Evolutionary conservation across 2,888 invertebrate species (phyloP).

Genomic region (Platypus cylindrus): DNA sequence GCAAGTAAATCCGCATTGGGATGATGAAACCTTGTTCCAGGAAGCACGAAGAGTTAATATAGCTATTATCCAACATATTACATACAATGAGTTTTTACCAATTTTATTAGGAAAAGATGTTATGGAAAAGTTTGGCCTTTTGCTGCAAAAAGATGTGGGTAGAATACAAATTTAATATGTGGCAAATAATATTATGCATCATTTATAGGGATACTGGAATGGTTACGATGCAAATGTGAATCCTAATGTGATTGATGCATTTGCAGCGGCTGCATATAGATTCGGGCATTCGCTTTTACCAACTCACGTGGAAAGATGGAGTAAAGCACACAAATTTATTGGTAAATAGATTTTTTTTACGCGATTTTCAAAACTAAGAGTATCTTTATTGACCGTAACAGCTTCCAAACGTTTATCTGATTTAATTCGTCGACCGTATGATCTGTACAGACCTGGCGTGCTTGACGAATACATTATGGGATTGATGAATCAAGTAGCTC

Average conservation of each 20-base stretch:
- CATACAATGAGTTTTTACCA: constrained; percentile 82
- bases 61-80: constrained; percentile 79
- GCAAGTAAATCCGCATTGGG: constrained; percentile 82
- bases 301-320: constrained; percentile 86
- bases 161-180: neutral
- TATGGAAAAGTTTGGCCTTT: constrained; percentile 80
- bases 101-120: constrained; percentile 80
- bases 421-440: constrained; percentile 77
- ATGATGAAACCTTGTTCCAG: constrained; percentile 83
- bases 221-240: constrained; percentile 76
- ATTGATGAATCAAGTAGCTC: constrained; percentile 85
- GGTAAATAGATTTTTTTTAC: constrained; percentile 40
- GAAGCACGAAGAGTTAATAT: constrained; percentile 75
- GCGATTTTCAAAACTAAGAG: constrained; percentile 4
- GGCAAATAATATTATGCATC: neutral
- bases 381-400: too few relatives aligned
- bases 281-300: constrained; percentile 85
- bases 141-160: constrained; percentile 62
- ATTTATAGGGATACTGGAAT: constrained; percentile 60
- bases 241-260: constrained; percentile 78
- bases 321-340: constrained; percentile 88
- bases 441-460: constrained; percentile 80
- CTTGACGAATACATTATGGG: constrained; percentile 89
- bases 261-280: constrained; percentile 84
- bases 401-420: constrained; percentile 82